Conservation (phyloP, 2,888 invertebrate genomes). For the Polylopha cassiicola region DNA sequence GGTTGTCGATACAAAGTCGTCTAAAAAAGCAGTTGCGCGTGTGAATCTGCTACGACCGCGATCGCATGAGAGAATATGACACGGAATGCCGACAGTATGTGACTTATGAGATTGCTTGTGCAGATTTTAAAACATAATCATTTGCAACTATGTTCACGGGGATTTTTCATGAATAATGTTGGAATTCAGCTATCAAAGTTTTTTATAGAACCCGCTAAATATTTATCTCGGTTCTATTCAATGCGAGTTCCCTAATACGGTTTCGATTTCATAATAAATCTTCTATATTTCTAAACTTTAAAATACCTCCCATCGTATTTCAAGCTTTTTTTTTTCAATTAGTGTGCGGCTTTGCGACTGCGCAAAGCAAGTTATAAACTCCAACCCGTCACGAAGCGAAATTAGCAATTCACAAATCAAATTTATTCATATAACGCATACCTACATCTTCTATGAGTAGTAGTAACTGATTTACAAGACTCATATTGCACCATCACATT, state of each 20-base stretch:
- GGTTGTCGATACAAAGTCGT: constrained; percentile 52
- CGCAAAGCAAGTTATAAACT: too few relatives aligned
- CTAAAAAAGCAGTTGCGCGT: constrained; percentile 61
- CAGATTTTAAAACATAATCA: constrained; percentile 40
- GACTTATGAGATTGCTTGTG: constrained; percentile 42
- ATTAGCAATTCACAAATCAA: too few relatives aligned
- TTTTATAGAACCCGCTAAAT: too few relatives aligned
- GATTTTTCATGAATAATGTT: constrained; percentile 17
- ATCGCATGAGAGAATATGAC: constrained; percentile 63
- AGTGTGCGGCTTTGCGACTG: too few relatives aligned
- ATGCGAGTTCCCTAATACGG: too few relatives aligned
- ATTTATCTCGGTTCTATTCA: too few relatives aligned
- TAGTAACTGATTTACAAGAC: constrained; percentile 5
- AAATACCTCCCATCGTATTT: too few relatives aligned
- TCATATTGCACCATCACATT: constrained; percentile 19
- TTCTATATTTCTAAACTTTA: too few relatives aligned
- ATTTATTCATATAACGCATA: too few relatives aligned
- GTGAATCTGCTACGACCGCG: constrained; percentile 65
- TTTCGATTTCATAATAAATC: too few relatives aligned
- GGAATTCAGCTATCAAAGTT: constrained; percentile 1
- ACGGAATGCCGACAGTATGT: constrained; percentile 46
- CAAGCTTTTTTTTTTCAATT: too few relatives aligned
- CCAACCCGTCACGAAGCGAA: too few relatives aligned
- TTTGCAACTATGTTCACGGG: constrained; percentile 33
- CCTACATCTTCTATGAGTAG: constrained; percentile 14